phyloP scores from a whole-genome alignment of 2,113 vertebrate genomes.

The Epinephelus fuscoguttatus region DNA sequence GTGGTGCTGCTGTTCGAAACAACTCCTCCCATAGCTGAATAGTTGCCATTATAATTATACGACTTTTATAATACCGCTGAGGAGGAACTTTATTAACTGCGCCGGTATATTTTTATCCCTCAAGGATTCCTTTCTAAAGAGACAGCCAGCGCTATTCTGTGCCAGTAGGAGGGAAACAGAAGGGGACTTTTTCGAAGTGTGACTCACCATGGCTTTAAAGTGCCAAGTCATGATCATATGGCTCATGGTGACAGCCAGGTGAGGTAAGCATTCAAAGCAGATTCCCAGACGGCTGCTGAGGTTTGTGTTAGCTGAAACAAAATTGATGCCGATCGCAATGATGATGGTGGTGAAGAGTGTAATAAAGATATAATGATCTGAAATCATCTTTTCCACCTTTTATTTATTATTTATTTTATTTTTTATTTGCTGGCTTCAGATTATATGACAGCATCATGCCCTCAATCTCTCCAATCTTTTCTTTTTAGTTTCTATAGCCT shows the following conservation, averaged over 20 bases:
- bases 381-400: not conserved
- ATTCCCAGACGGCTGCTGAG: not conserved
- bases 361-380: not conserved
- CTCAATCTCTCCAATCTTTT: not conserved
- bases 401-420: too few relatives aligned
- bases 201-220: slow-evolving; percentile 53
- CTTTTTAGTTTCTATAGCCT: not conserved
- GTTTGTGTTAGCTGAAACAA: slow-evolving; percentile 39
- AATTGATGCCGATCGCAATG: not conserved
- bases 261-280: not conserved
- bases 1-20: not conserved
- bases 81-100: not conserved
- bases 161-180: not conserved
- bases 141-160: not conserved
- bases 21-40: not conserved
- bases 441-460: too few relatives aligned
- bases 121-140: slow-evolving; percentile 12
- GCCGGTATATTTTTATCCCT: not conserved
- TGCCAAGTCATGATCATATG: slow-evolving; percentile 49
- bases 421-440: too few relatives aligned
- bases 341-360: not conserved
- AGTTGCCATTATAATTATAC: not conserved
- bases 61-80: not conserved
- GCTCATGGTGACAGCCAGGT: slow-evolving; percentile 36
- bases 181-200: slow-evolving; percentile 51